A percentile compares a stretch with the other conserved stretches of the same genome.
phyloP scores from a whole-genome alignment of 2,113 vertebrate genomes.

The Lasiurus cinereus region DNA sequence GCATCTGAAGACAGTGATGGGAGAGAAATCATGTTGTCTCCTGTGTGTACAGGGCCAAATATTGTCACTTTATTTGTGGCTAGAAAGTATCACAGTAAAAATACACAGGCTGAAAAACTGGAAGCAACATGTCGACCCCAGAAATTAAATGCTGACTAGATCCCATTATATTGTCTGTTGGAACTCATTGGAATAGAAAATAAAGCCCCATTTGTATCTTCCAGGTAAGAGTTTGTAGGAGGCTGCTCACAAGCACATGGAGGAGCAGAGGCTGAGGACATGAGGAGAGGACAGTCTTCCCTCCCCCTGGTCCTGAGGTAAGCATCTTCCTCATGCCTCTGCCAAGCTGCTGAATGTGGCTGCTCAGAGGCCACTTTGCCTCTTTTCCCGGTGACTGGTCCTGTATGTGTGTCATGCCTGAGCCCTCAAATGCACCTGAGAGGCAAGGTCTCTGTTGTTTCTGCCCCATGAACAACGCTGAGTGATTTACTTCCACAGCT shows the following conservation, averaged over 20 bases:
- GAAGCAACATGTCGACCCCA: background rate
- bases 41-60: background rate
- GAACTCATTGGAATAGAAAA: background rate
- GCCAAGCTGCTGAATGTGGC: background rate
- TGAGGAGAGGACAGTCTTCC: rapidly evolving
- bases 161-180: background rate
- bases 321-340: background rate
- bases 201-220: background rate
- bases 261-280: background rate
- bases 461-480: background rate
- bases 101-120: background rate
- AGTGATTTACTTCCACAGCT: background rate
- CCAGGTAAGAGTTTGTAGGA: background rate
- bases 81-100: background rate
- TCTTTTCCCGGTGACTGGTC: background rate
- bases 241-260: no score
- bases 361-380: background rate
- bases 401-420: background rate
- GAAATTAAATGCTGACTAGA: background rate
- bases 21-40: background rate
- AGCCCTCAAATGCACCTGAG: background rate
- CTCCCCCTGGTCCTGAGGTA: background rate
- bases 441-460: background rate
- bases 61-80: background rate
- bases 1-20: background rate